A percentile compares a stretch with the other conserved stretches of the same genome.
Conservation (phyloP, 1,140 invertebrate genomes). For the Aphelenchoides besseyi region DNA sequence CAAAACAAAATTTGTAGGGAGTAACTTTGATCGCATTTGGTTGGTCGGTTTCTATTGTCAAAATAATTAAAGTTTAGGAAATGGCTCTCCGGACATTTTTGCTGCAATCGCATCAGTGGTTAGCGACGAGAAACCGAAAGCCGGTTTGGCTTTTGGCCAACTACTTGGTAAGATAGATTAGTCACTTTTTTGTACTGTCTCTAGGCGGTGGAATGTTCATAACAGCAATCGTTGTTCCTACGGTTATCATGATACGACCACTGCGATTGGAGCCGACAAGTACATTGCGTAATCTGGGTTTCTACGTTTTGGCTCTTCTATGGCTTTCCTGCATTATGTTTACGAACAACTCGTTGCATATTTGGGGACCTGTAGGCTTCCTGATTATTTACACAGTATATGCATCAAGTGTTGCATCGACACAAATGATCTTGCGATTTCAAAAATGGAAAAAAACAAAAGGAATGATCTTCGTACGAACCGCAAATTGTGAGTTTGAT, state of each 20-base stretch:
- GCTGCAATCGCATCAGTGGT: slow-evolving; percentile 68
- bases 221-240: slow-evolving; percentile 69
- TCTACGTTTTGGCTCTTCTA: slow-evolving; percentile 68
- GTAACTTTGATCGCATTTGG: slow-evolving; percentile 74
- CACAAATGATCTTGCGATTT: not conserved
- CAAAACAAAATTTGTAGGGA: slow-evolving; percentile 63
- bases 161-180: slow-evolving; percentile 63
- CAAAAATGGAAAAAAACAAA: slow-evolving; percentile 16
- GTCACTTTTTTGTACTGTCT: not conserved
- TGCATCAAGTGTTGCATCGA: not conserved
- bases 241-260: slow-evolving; percentile 67
- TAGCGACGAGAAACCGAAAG: slow-evolving; percentile 63
- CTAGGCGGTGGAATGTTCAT: slow-evolving; percentile 70
- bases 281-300: slow-evolving; percentile 69
- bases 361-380: slow-evolving; percentile 62
- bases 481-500: too few species aligned
- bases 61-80: slow-evolving; percentile 62
- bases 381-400: slow-evolving; percentile 10
- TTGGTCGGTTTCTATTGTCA: not conserved
- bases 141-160: slow-evolving; percentile 67
- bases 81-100: slow-evolving; percentile 74
- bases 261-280: slow-evolving; percentile 68
- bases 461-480: not conserved
- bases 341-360: slow-evolving; percentile 63
- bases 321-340: slow-evolving; percentile 65